Base-by-base conservation (phyloP, 1,140 invertebrate species). In the Gonatopus flavifemur region DNA sequence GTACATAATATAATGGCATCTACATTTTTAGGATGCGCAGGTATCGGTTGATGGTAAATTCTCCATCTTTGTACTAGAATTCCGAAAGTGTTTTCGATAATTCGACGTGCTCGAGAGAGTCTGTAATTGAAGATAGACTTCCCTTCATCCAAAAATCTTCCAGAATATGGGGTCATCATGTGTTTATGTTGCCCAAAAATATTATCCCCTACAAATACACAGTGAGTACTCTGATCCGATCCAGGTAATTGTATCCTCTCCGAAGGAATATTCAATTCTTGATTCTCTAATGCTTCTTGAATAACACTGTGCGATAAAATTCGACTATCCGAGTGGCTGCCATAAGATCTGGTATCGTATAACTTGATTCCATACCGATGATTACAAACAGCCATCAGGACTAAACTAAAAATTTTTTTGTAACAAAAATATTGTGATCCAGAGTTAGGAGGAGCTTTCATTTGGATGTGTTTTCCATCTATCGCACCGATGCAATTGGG, bases 381-480 rank as follows among this genome's bases (percentile, higher is more conserved):
- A 57, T 76, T 72, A 16, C 45, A 60, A 4, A 58, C 33, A 15
- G 61, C 71, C 35, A 73, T 33, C n/a, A 77, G 41, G 18, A 73
- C 62, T 1, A 70, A 60, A 24, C 30, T 36, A 31, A 31, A 40
- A 40, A 21, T 24, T 19, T 37, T 37, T 52, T 76, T 77, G 32
- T 73, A 70, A 36, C 75, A 76, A 21, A 55, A 67, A 49, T 50
- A 74, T 19, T 40, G 13, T 1, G 60, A 61, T 30, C 65, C 64
- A 38, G 55, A 53, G 19, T 59, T 64, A 13, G 32, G 20, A 13
- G 67, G 67, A 20, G 42, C 16, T 31, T 45, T 20, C 28, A 68
- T 40, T 24, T 43, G n/a, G 3, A 69, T 46, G 48, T 67, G 63
- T 44, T 66, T 69, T 21, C 39, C 39, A 28, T 41, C 39, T 15